Evolutionary conservation across 2,113 vertebrate genomes (phyloP), one percentile per base, ranked within the genome.

Genomic region (Nycticorax nycticorax): DNA sequence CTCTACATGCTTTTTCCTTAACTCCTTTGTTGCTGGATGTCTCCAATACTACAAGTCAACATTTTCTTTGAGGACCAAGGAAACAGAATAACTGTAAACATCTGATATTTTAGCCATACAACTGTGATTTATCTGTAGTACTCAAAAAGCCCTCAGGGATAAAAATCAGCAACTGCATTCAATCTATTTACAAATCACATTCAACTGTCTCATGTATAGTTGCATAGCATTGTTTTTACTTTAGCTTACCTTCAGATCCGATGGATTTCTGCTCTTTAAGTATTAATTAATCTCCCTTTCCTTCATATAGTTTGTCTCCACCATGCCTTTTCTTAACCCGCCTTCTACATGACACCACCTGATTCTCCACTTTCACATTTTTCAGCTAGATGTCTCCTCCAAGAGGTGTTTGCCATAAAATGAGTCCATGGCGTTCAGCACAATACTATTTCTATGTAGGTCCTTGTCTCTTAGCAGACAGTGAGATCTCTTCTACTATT

Each of bases 371-470:
- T 41, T 80, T 88, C 18, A 32, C 3, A 8, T 57, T 80, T 88
- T 86, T 55, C 20, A 73, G 8, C 27, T 27, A 45, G 8, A 3
- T n/a, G 27, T 21, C 12, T 55, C 27, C 23, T 59, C 27, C 23
- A 45, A 63, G 39, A 24, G 24, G 6, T 66, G 19, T 23, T 83
- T 76, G 35, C 30, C 30, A 56, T 32, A 72, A 93, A 64, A 56
- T 2, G 1, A 4, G 21, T 20, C 21, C 7, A 6, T 28, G 55
- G 32, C 83, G 55, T 56, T 73, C 50, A 59, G 12, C 15, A 26
- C 28, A 88, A 12, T 57, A 43, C n/a, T 50, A 32, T 4, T 63
- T 26, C 14, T 53, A 37, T 0, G 0, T 2, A 69, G 3, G 16
- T 30, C 57, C 8, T 52, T 41, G 48, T 50, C 45, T 60, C 28